Conservation (phyloP, 1,140 invertebrate species). For the Drosophila rhopaloa region DNA sequence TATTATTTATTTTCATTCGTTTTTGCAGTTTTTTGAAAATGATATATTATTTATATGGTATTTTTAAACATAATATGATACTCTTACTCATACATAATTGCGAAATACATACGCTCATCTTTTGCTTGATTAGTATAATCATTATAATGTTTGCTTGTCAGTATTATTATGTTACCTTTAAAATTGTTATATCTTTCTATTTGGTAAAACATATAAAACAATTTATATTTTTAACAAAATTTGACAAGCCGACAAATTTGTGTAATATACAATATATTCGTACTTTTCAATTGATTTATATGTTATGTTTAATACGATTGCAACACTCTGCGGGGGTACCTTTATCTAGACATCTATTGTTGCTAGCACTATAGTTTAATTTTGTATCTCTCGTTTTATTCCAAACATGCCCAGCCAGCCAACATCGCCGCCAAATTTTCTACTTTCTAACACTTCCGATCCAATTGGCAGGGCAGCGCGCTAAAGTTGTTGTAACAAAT, state of each 20-base stretch:
- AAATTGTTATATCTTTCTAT: conserved; percentile 67
- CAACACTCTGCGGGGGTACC: conserved; percentile 56
- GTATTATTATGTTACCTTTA: conserved; percentile 47
- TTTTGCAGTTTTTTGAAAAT: conserved; percentile 55
- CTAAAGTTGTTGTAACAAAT: conserved; percentile 70
- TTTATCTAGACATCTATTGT: conserved; percentile 79
- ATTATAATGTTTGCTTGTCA: conserved; percentile 37
- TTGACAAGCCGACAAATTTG: conserved; percentile 74
- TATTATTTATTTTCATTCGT: conserved; percentile 58
- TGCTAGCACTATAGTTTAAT: conserved; percentile 65
- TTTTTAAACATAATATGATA: conserved; percentile 64
- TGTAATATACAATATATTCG: conserved; percentile 70
- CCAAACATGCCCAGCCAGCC: conserved; percentile 42
- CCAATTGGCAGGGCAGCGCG: conserved; percentile 52
- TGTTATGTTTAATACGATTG: conserved; percentile 60
- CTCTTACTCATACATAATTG: conserved; percentile 54
- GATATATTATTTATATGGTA: conserved; percentile 63
- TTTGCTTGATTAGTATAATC: conserved; percentile 57
- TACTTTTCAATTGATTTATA: conserved; percentile 47
- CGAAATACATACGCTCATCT: conserved; percentile 53
- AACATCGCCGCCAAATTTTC: conserved; percentile 46
- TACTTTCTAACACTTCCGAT: conserved; percentile 46
- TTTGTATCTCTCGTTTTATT: conserved; percentile 24
- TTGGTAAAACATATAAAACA: conserved; percentile 75
- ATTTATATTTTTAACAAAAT: conserved; percentile 73